Conservation (phyloP, 2,797 vertebrate species). For the Melanotaenia trifasciata region DNA sequence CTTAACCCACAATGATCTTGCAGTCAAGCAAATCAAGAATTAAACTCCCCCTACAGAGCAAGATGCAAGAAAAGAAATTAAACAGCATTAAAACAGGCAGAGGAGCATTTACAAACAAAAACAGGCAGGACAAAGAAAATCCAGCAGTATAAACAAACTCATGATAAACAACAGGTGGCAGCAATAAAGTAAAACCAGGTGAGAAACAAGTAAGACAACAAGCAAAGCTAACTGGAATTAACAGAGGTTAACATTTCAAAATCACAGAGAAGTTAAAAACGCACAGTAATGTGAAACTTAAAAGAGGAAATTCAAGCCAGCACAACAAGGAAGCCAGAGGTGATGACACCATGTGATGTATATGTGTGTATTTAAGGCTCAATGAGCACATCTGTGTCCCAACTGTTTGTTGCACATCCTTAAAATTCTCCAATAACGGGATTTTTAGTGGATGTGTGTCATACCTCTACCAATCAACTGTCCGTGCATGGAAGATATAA, state of each 20-base stretch:
- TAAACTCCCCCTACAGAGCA: too few species aligned
- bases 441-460: background rate
- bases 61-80: background rate
- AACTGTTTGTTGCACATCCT: background rate
- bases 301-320: background rate
- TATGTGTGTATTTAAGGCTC: background rate
- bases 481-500: background rate
- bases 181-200: background rate
- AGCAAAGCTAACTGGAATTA: background rate
- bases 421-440: background rate
- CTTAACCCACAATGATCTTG: background rate
- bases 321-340: background rate
- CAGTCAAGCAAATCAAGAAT: background rate
- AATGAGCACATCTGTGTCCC: background rate
- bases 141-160: background rate
- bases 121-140: background rate
- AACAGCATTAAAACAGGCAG: background rate
- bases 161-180: background rate
- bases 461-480: background rate
- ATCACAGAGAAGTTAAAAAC: background rate
- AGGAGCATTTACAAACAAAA: background rate
- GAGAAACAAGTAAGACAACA: background rate
- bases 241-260: background rate
- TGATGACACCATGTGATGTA: background rate
- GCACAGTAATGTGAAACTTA: background rate